Conservation (phyloP, 2,797 vertebrate species). For the Peromyscus nudipes region DNA sequence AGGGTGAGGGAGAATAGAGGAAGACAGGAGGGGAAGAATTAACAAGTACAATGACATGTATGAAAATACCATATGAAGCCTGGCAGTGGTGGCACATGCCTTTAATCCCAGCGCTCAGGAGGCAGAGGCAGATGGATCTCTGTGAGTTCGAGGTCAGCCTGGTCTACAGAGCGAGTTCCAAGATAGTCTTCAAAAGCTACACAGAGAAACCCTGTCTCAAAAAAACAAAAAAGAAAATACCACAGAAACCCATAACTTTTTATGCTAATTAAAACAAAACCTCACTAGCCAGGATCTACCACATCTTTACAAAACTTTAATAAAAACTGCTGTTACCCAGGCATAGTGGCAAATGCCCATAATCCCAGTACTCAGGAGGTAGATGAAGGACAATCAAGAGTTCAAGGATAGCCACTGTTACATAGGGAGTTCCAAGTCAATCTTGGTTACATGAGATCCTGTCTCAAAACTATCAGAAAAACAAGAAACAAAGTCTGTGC, state of each 20-base stretch:
- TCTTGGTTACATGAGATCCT: neutral
- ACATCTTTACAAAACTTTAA: slow-evolving; percentile 24
- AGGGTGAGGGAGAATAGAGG: neutral
- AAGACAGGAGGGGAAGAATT: neutral
- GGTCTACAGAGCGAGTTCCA: too few relatives aligned
- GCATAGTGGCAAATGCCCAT: neutral
- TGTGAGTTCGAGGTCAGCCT: too few relatives aligned
- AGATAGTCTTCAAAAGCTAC: too few relatives aligned
- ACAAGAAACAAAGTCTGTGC: neutral
- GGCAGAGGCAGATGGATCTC: too few relatives aligned
- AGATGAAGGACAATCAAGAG: neutral
- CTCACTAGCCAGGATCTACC: neutral
- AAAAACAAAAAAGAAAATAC: too few relatives aligned
- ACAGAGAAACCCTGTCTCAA: too few relatives aligned
- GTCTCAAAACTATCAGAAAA: neutral
- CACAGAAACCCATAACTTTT: neutral
- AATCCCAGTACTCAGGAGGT: neutral
- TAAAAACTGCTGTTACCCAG: neutral
- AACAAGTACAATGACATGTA: neutral
- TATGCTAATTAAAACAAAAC: neutral
- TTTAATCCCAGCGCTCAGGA: too few relatives aligned
- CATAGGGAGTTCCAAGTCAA: neutral
- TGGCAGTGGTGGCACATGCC: too few relatives aligned
- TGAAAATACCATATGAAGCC: neutral
- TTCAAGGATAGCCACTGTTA: neutral